Base-by-base conservation (phyloP, 2,797 vertebrate genomes). In the Sparus aurata region DNA sequence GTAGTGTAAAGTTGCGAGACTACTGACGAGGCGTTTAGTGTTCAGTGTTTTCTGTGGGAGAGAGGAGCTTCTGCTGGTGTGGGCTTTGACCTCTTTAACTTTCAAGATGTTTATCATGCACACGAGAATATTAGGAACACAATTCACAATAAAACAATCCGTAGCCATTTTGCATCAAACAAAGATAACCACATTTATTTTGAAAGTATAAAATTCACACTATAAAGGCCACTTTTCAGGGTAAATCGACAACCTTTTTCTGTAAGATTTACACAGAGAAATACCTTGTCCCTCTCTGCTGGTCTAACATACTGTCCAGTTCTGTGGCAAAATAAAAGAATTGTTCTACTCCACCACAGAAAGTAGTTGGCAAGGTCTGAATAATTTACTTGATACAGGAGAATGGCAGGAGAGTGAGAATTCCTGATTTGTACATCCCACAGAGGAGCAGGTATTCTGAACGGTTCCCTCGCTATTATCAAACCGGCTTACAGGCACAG, bases 131-230 rank as follows among this genome's bases (percentile, higher is more conserved):
- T 38, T 11, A 10, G 38, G 38, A 38, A 38, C 38, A 38, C 57
- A 20, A 58, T 15, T 17, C 43, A 66, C 47, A 84, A 79, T 50
- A 64, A 65, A 86, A 83, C 58, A 87, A 88, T 25, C 65, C 30
- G 27, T n/a, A 86, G 80, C 18, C 78, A 53, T 62, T 79, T 90
- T 94, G 91, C 91, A 87, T 90, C 94, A 95, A 95, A 95, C 95
- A 95, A 95, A 95, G 94, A 96, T 94, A 94, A 95, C 94, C 95
- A 96, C 96, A 93, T 96, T 96, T 96, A 96, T 96, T 96, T 95
- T 88, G 86, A 96, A 96, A 95, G 96, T 96, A 96, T 95, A 96
- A 96, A 96, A 96, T 95, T 95, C 94, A 96, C 95, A 96, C 95
- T 93, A 92, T 95, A 96, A 96, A 96, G 96, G 95, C 95, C 96